These are phyloP conservation scores for Oncorhynchus gorbuscha DNA, from an alignment of 2,113 vertebrate species.

Conservation along the genomic window DNA sequence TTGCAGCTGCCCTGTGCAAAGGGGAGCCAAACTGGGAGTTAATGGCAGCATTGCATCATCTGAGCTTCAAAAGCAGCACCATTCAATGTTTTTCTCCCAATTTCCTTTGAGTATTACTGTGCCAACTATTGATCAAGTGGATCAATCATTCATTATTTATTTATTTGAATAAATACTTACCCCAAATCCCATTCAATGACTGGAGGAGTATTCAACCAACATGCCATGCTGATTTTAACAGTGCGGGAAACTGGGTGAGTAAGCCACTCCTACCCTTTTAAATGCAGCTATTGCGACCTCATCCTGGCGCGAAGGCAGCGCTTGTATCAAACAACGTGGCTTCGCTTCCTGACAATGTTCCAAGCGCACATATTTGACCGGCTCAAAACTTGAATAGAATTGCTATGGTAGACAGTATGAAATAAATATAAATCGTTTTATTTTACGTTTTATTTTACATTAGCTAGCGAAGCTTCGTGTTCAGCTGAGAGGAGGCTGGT, in stretches of 20 bases:
- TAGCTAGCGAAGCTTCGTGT: not conserved
- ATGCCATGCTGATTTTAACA: slow-evolving; percentile 60
- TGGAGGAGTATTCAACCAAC: not conserved
- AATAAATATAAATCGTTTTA: not conserved
- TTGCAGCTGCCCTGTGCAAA: slow-evolving; percentile 72
- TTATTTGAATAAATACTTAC: not conserved
- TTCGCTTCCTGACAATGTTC: slow-evolving; percentile 41
- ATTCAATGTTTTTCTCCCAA: not conserved
- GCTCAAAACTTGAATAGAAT: not conserved
- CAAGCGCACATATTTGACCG: slow-evolving; percentile 32
- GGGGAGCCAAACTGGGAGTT: not conserved
- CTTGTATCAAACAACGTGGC: slow-evolving; percentile 65
- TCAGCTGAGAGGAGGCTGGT: not conserved
- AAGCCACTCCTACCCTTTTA: slow-evolving; percentile 69
- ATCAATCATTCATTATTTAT: too few species aligned
- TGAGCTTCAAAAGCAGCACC: too few species aligned
- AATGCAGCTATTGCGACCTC: slow-evolving; percentile 37
- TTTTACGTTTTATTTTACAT: not conserved
- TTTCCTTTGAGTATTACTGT: not conserved
- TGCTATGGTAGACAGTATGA: too few species aligned
- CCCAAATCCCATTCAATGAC: not conserved
- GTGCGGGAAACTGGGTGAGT: slow-evolving; percentile 65
- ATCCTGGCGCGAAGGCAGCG: slow-evolving; percentile 64
- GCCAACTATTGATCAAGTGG: too few species aligned
- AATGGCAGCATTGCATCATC: not conserved